Conservation (phyloP, 1,140 invertebrate species). For the Saccostrea echinata region DNA sequence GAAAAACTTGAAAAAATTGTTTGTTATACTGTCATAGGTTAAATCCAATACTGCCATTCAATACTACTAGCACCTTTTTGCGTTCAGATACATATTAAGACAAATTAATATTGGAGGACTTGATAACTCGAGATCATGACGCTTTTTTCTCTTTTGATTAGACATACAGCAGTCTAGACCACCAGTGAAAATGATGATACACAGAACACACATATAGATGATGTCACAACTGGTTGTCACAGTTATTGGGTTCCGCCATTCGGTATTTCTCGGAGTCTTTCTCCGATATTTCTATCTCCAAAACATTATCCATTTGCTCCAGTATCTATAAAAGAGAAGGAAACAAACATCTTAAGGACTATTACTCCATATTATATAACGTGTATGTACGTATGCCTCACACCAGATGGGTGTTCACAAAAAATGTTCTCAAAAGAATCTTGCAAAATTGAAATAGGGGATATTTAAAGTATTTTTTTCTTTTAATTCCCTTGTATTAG, state of each 20-base stretch:
- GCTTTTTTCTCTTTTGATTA: too few relatives aligned
- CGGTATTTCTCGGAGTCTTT: slow-evolving; percentile 9
- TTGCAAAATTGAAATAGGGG: not conserved
- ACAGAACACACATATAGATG: not conserved
- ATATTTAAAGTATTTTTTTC: not conserved
- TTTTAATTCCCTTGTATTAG: not conserved
- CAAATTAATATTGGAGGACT: too few relatives aligned
- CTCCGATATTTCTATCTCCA: slow-evolving; percentile 20
- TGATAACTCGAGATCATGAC: too few relatives aligned
- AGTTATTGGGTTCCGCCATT: not conserved
- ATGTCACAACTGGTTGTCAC: not conserved
- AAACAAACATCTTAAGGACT: not conserved
- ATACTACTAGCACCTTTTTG: too few relatives aligned
- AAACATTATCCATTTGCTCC: not conserved
- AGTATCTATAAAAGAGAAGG: not conserved
- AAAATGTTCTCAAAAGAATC: not conserved
- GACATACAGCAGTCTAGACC: too few relatives aligned
- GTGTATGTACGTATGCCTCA: not conserved
- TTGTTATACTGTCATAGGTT: too few relatives aligned
- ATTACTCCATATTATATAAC: not conserved
- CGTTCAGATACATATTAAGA: too few relatives aligned
- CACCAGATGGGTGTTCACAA: not conserved
- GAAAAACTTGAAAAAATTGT: too few relatives aligned
- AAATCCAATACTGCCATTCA: too few relatives aligned
- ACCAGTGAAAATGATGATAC: too few relatives aligned